These are phyloP conservation scores for Monochamus alternatus DNA, from an alignment of 2,888 invertebrate species.

Conservation along the genomic window DNA sequence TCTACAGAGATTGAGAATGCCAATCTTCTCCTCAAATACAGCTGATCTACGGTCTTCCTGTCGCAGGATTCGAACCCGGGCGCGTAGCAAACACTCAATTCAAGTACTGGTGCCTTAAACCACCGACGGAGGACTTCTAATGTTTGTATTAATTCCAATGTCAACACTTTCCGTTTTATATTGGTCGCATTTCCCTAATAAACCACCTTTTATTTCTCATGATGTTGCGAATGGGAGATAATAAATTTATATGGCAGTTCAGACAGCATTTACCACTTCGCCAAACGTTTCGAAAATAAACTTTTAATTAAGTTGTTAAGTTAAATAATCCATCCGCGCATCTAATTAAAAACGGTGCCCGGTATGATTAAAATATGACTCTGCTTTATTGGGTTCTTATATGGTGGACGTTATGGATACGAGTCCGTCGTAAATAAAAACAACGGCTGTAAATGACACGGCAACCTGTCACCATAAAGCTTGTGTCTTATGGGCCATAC, in stretches of 20 bases:
- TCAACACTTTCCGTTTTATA: too few relatives aligned
- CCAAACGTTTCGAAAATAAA: constrained; percentile 6
- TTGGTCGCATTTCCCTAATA: not conserved
- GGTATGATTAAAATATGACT: constrained; percentile 31
- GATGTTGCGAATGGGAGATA: not conserved
- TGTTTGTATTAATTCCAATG: too few relatives aligned
- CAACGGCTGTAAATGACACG: constrained; percentile 35
- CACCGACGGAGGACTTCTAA: too few relatives aligned
- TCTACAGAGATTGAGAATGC: too few relatives aligned
- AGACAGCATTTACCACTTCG: not conserved
- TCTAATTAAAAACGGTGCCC: constrained; percentile 35
- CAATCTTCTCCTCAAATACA: too few relatives aligned
- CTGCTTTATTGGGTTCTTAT: constrained; percentile 35
- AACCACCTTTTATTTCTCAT: not conserved
- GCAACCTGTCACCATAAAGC: constrained; percentile 36
- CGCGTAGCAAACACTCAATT: too few relatives aligned
- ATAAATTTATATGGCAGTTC: not conserved
- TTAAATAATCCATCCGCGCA: constrained; percentile 23
- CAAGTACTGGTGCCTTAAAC: too few relatives aligned
- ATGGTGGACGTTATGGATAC: constrained; percentile 38
- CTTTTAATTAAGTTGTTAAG: constrained; percentile 22
- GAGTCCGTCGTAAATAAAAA: constrained; percentile 32
- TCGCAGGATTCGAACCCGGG: too few relatives aligned
- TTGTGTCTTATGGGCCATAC: constrained; percentile 36
- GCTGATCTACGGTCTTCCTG: too few relatives aligned